Evolutionary conservation across 1,140 invertebrate genomes (phyloP).

Genomic region (Aethina tumida): DNA sequence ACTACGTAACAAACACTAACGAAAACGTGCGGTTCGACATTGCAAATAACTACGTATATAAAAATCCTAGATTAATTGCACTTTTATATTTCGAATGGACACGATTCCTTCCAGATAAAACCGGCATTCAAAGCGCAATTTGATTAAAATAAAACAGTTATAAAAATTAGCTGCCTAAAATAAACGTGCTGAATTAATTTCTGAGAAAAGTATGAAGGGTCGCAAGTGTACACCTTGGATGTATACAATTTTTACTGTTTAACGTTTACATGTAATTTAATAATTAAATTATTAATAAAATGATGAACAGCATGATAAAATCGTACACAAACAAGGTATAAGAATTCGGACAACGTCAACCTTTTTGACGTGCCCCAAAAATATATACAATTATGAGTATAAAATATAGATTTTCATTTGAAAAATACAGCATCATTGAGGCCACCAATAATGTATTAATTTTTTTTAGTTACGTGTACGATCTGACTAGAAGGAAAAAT

Average conservation of each 20-base stretch:
- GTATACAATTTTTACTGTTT: not conserved
- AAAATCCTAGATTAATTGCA: too few species aligned
- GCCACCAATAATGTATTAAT: conserved; percentile 12
- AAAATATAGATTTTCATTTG: conserved; percentile 18
- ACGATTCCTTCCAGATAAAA: too few species aligned
- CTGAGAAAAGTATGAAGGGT: not conserved
- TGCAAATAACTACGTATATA: too few species aligned
- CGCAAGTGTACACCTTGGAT: not conserved
- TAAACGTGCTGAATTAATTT: not conserved
- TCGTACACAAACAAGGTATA: conserved; percentile 6
- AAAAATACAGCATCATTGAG: conserved; percentile 12
- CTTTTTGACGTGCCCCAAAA: conserved; percentile 8
- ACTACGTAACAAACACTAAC: too few species aligned
- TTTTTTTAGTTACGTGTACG: conserved; percentile 14
- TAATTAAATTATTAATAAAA: conserved; percentile 1
- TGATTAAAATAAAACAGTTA: too few species aligned
- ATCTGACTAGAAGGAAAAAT: conserved; percentile 21
- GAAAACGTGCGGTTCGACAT: too few species aligned
- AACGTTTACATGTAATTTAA: not conserved
- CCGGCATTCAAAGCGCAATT: too few species aligned
- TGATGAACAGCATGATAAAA: conserved; percentile 1
- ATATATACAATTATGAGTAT: conserved; percentile 12
- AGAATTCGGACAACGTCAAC: too few species aligned
- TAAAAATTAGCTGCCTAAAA: too few species aligned
- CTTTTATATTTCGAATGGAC: too few species aligned